Conservation (phyloP, 2,797 vertebrate species). For the Lerista edwardsae region DNA sequence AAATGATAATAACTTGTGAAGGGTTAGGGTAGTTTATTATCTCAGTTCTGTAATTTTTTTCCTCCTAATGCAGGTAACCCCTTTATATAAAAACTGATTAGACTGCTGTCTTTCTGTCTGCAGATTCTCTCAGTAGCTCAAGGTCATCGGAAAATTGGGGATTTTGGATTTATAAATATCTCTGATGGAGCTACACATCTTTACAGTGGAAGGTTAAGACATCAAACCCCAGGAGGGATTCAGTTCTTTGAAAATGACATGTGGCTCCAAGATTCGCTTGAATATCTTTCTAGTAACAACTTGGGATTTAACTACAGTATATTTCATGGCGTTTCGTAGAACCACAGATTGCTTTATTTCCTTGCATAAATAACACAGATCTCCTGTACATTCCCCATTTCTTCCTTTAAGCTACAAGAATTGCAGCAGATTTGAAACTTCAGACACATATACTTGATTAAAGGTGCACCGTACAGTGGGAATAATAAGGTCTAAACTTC, state of each 20-base stretch:
- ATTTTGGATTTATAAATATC: conserved; percentile 58
- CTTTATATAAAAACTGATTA: conserved; percentile 30
- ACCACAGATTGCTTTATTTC: conserved; percentile 69
- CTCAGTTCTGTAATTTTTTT: conserved; percentile 48
- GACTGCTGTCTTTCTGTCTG: conserved; percentile 43
- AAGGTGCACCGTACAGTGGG: conserved; percentile 47
- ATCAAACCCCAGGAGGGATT: conserved; percentile 57
- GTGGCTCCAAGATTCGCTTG: conserved; percentile 51
- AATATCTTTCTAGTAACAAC: conserved; percentile 59
- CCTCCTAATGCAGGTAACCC: conserved; percentile 56
- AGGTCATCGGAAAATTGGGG: conserved; percentile 68
- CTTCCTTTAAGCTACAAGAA: conserved; percentile 58
- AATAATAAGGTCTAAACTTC: conserved; percentile 71
- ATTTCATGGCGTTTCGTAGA: conserved; percentile 63
- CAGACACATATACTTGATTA: conserved; percentile 54
- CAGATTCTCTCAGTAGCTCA: conserved; percentile 9
- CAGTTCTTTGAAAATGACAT: conserved; percentile 61
- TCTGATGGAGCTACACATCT: conserved; percentile 54
- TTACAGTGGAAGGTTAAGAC: conserved; percentile 61
- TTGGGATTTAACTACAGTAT: conserved; percentile 59
- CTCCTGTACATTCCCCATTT: conserved; percentile 54
- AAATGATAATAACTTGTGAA: conserved; percentile 58
- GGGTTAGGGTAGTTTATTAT: conserved; percentile 46
- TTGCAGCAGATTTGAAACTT: conserved; percentile 54
- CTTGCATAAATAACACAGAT: conserved; percentile 75